Evolutionary conservation across 2,113 vertebrate species (phyloP).

Genomic region (Tenebrosternarchus preto): DNA sequence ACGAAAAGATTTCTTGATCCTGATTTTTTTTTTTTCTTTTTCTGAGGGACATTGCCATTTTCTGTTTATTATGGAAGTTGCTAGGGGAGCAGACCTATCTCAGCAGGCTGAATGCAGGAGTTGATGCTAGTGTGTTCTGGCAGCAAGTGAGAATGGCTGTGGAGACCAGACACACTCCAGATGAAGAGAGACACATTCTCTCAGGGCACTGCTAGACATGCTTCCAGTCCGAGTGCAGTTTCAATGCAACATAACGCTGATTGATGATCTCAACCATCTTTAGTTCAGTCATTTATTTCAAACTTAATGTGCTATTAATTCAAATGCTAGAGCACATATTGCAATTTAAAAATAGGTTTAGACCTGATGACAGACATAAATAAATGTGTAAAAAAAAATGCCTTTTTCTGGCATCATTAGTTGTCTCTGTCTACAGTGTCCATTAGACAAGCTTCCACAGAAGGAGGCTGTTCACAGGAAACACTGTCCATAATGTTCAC

Average conservation of each 20-base stretch:
- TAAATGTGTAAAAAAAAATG: neutral
- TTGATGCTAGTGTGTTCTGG: conserved; percentile 67
- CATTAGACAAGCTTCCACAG: conserved; percentile 25
- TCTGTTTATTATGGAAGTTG: conserved; percentile 68
- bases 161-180: conserved; percentile 21
- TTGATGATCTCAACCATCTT: neutral
- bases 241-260: neutral
- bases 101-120: conserved; percentile 59
- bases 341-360: neutral
- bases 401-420: neutral
- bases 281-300: neutral
- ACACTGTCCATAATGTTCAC: conserved; percentile 60
- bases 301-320: neutral
- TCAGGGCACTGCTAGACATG: conserved; percentile 8
- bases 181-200: conserved; percentile 24
- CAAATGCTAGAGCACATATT: neutral
- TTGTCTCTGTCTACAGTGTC: neutral
- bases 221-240: neutral
- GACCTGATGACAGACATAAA: neutral
- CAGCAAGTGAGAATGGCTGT: conserved; percentile 69
- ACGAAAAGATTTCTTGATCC: conserved; percentile 72
- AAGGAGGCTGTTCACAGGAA: conserved; percentile 49
- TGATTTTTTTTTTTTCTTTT: conserved; percentile 76
- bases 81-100: conserved; percentile 67
- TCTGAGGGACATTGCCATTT: conserved; percentile 71